Evolutionary conservation across 2,113 vertebrate species (phyloP).

Genomic region (Mustelus asterias): DNA sequence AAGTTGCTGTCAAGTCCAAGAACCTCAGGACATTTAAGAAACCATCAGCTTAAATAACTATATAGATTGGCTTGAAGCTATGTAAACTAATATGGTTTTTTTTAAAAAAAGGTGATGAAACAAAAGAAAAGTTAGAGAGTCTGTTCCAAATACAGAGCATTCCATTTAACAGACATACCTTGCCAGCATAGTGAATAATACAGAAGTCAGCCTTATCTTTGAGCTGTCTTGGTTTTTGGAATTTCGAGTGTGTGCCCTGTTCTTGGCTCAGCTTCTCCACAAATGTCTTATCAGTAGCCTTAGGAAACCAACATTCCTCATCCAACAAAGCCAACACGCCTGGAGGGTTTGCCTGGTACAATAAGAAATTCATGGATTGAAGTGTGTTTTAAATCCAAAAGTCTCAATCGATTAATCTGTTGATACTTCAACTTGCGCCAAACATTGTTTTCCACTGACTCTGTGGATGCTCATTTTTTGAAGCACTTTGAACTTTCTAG

Average conservation of each 20-base stretch:
- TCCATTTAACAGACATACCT: conserved; percentile 54
- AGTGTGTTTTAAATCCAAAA: not conserved
- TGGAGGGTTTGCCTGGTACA: conserved; percentile 82
- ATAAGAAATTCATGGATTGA: not conserved
- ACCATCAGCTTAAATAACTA: not conserved
- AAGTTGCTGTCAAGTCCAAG: not conserved
- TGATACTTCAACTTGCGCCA: not conserved
- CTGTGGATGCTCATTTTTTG: not conserved
- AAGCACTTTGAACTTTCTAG: not conserved
- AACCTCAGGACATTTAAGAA: not conserved
- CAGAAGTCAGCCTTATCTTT: conserved; percentile 97
- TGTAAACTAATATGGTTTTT: not conserved
- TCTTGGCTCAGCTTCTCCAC: conserved; percentile 94
- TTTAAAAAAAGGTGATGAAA: conserved; percentile 27
- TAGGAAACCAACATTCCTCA: conserved; percentile 98
- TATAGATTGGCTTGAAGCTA: no score
- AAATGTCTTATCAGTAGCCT: conserved; percentile 95
- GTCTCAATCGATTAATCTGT: not conserved
- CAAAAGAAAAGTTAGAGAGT: conserved; percentile 46
- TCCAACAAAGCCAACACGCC: conserved; percentile 88
- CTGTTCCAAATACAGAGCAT: not conserved
- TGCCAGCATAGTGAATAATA: conserved; percentile 96
- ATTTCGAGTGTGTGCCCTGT: conserved; percentile 90
- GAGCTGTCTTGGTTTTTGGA: conserved; percentile 88
- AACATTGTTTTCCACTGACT: not conserved